Evolutionary conservation across 1,140 invertebrate species (phyloP), one percentile per base, ranked within the genome.

Genomic region (Lordiphosa stackelbergi): DNA sequence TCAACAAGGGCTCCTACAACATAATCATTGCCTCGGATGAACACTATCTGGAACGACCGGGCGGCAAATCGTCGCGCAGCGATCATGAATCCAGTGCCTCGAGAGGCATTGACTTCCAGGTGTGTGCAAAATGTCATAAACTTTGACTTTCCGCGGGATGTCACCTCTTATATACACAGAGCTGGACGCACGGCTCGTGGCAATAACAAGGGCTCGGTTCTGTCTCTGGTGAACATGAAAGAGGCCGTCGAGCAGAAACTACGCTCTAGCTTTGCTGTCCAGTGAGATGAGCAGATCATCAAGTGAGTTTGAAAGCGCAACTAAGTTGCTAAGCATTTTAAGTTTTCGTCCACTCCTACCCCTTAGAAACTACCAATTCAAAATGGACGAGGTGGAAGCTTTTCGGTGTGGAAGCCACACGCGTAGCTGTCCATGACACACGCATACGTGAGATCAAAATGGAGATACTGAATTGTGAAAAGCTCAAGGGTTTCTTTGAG

Each of bases 81-180:
- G 97, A 99, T 87, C 94, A 94, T 84, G 98, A 99, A 88, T 97
- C 95, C 31, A 97, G 97, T 12, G 95, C 98, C 2, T 94, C 97
- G 0, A 90, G 98, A 56, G 98, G 98, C 16, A 98, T 99, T 62
- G 98, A 99, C 89, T 99, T 99, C 88, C 96, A 99, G n/a, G 79
- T 95, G 93, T 88, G 97, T 99, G 0, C 93, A 97, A 0, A 99
- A 99, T 90, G 96, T 99, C 0, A 95, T 99, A 35, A 99, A 99
- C 88, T 99, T 99, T 89, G 98, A 99, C 88, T 99, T 99, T 88
- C 98, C 98, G 0, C 85, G 91, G 0, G 93, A 95, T n/a, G n/a
- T n/a, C n/a, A n/a, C n/a, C n/a, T n/a, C n/a, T n/a, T n/a, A n/a
- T n/a, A n/a, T n/a, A n/a, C n/a, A n/a, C n/a, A n/a, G n/a, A n/a